Evolutionary conservation across 2,888 invertebrate genomes (phyloP), one percentile per base, ranked within the genome.

Genomic region (Napeogenes sylphis): DNA sequence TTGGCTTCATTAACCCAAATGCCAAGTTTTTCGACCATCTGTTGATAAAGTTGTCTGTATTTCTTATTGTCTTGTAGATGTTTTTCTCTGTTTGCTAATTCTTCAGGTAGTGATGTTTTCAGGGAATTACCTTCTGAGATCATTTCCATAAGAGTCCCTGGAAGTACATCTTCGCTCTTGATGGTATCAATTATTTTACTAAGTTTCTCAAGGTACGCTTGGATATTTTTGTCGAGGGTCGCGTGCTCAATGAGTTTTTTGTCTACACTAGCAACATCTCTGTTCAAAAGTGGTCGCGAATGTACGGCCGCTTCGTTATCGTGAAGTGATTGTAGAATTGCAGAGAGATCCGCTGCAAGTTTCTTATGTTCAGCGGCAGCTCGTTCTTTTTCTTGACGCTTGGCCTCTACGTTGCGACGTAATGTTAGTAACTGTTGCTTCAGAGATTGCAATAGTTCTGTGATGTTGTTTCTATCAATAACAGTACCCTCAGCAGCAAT

Each of bases 401-500:
- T 96, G 45, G 94, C 94, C 77, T 98, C 97, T 0, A 98, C 96
- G 2, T 94, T 91, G 75, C 96, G 93, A 77, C 96, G 92, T 4
- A 98, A 85, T 62, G 94, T 93, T 60, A 95, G 93, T 14, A 97
- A 85, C 70, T 97, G 96, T 77, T 96, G 96, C 81, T 97, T 97
- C 30, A 98, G 81, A 0, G 95, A 94, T 75, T 97, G 97, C 32
- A 98, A 80, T 72, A 97, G 95, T 78, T 97, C 96, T 2, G 96
- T 97, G 5, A 98, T 94, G 71, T 94, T 94, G 73, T 97, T 97
- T 73, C 96, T 92, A 73, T 98, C 98, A 21, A 95, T 94, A 0
- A 96, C 94, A 3, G 96, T 95, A 53, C 97, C 97, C 85, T 98
- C 98, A 0, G 95, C 94, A 0, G 97, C 97, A 45, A 98, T 98